Evolutionary conservation across 1,140 invertebrate species (phyloP).

Genomic region (Bathynomus jamesi): DNA sequence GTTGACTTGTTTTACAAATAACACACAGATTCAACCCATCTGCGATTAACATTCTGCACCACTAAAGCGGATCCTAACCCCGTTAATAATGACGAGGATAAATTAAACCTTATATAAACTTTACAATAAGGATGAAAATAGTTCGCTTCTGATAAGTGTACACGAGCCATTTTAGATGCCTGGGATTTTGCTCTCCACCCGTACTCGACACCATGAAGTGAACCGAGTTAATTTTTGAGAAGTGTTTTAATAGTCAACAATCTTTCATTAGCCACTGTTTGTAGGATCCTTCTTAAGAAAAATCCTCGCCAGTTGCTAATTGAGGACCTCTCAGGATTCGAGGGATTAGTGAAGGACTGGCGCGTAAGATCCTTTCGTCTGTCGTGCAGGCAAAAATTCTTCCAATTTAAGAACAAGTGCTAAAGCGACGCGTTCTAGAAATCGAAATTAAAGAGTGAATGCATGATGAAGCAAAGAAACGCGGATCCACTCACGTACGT

Average conservation of each 20-base stretch:
- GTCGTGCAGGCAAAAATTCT: background rate
- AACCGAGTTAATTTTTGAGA: constrained; percentile 38
- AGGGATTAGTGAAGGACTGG: background rate
- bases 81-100: background rate
- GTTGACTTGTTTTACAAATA: constrained; percentile 38
- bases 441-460: too few relatives aligned
- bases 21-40: constrained; percentile 37
- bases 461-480: too few relatives aligned
- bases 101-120: too few relatives aligned
- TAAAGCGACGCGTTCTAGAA: too few relatives aligned
- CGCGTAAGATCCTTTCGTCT: background rate
- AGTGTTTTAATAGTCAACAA: constrained; percentile 39
- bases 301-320: constrained; percentile 36
- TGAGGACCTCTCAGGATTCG: constrained; percentile 22
- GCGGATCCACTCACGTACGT: background rate
- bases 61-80: too few relatives aligned
- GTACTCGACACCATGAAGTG: constrained; percentile 36
- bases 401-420: background rate
- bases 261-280: constrained; percentile 37
- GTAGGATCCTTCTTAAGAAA: constrained; percentile 34
- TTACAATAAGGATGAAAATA: too few relatives aligned
- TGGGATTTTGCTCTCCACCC: constrained; percentile 14
- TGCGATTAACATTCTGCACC: constrained; percentile 30
- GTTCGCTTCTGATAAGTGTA: too few relatives aligned
- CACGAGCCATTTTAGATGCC: background rate